phyloP scores from a whole-genome alignment of 2,797 vertebrate genomes.

The Sebastes aleutianus region DNA sequence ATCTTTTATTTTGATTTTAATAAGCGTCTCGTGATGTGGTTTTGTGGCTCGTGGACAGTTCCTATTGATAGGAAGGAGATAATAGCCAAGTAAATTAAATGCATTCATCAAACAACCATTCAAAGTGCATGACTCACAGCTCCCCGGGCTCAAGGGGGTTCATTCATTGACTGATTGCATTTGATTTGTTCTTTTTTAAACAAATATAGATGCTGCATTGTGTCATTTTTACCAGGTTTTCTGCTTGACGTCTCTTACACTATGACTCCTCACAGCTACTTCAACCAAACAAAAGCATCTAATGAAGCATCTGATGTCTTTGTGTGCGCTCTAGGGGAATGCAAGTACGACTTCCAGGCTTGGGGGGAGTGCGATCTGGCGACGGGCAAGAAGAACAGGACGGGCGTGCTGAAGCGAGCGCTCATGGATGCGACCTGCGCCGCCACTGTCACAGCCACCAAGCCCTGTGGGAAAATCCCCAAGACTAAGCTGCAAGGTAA shows the following conservation, averaged over 20 bases:
- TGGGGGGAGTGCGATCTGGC: slow-evolving; percentile 96
- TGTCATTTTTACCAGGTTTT: slow-evolving; percentile 37
- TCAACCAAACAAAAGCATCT: slow-evolving; percentile 35
- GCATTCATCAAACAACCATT: slow-evolving; percentile 50
- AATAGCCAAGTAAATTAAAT: slow-evolving; percentile 34
- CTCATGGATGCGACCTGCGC: slow-evolving; percentile 93
- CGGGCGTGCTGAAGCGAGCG: slow-evolving; percentile 90
- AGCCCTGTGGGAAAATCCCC: slow-evolving; percentile 92
- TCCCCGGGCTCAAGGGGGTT: neutral
- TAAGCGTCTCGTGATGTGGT: neutral
- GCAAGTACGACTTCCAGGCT: slow-evolving; percentile 95
- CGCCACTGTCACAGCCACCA: slow-evolving; percentile 91
- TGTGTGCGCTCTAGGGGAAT: slow-evolving; percentile 83
- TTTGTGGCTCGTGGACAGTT: neutral
- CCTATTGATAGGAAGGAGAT: slow-evolving; percentile 11
- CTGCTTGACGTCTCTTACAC: neutral
- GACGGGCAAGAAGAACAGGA: slow-evolving; percentile 92
- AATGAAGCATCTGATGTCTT: slow-evolving; percentile 33
- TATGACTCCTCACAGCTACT: neutral
- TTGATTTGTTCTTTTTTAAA: slow-evolving; percentile 23
- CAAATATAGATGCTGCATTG: slow-evolving; percentile 10
- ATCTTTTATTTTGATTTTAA: slow-evolving; percentile 3
- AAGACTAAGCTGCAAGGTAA: slow-evolving; percentile 96
- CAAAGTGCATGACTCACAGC: slow-evolving; percentile 29
- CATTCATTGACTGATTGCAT: slow-evolving; percentile 29